Conservation (phyloP, 2,113 vertebrate genomes). For the Sclerurus mexicanus region DNA sequence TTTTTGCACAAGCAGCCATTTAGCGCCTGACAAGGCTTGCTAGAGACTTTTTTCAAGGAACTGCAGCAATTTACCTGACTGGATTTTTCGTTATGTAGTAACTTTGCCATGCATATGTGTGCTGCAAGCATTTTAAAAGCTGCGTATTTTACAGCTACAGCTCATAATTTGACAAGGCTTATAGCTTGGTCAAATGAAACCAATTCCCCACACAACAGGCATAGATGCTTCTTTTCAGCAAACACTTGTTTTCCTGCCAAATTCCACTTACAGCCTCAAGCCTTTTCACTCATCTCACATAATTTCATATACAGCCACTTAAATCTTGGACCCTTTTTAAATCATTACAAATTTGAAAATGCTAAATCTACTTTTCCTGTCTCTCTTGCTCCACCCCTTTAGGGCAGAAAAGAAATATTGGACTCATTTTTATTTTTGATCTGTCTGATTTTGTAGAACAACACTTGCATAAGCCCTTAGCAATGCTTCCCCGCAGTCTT, state of each 20-base stretch:
- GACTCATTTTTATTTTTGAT: background rate
- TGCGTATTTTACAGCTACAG: background rate
- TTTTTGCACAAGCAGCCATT: background rate
- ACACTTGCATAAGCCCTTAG: background rate
- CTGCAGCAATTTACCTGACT: constrained; percentile 28
- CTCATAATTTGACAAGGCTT: constrained; percentile 6
- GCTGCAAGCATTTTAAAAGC: background rate
- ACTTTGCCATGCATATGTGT: background rate
- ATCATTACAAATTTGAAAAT: background rate
- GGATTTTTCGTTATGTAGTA: background rate
- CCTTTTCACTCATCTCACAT: constrained; percentile 1
- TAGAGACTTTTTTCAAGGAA: background rate
- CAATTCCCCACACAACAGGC: background rate
- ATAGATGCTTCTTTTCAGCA: background rate
- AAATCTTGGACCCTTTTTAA: background rate
- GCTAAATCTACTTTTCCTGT: background rate
- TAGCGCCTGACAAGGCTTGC: background rate
- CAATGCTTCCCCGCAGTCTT: background rate
- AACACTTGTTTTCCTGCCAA: background rate
- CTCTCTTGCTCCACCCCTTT: background rate
- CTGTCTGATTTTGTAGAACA: background rate
- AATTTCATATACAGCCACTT: background rate
- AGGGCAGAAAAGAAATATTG: background rate
- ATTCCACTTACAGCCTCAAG: background rate
- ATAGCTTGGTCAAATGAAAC: background rate